Conservation (phyloP, 2,113 vertebrate species). For the Aramus guarauna region DNA sequence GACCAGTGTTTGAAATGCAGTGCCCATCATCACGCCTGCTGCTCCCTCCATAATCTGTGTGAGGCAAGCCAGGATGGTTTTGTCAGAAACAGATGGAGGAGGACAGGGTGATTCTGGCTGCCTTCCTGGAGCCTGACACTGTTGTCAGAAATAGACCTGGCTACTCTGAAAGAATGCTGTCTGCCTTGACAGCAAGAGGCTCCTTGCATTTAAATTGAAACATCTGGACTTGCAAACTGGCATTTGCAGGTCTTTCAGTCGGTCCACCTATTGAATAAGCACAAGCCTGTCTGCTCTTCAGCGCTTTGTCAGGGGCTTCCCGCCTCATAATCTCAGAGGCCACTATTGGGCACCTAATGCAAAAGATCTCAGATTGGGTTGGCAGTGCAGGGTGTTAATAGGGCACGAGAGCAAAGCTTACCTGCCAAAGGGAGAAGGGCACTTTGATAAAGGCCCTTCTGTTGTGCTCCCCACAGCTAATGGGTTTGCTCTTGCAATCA, state of each 20-base stretch:
- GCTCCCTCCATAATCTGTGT: background rate
- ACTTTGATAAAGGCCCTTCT: background rate
- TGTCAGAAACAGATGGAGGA: background rate
- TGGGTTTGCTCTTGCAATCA: no score
- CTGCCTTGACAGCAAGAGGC: background rate
- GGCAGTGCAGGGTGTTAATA: background rate
- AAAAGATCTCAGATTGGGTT: background rate
- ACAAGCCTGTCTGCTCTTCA: background rate
- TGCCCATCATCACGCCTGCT: background rate
- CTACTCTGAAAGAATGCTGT: background rate
- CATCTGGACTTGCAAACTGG: background rate
- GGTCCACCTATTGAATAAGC: background rate
- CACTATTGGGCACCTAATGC: rapidly evolving
- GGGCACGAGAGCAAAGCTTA: background rate
- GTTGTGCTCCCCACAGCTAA: background rate
- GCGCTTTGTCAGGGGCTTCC: background rate
- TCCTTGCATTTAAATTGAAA: background rate
- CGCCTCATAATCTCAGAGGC: background rate
- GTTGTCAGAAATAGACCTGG: background rate
- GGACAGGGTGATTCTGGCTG: background rate
- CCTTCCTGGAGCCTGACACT: background rate
- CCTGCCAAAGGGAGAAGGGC: background rate
- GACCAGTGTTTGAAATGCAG: background rate
- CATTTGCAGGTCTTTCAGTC: background rate
- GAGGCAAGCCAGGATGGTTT: background rate